Base-by-base conservation (phyloP, 2,113 vertebrate species). In the Myotis lucifugus region DNA sequence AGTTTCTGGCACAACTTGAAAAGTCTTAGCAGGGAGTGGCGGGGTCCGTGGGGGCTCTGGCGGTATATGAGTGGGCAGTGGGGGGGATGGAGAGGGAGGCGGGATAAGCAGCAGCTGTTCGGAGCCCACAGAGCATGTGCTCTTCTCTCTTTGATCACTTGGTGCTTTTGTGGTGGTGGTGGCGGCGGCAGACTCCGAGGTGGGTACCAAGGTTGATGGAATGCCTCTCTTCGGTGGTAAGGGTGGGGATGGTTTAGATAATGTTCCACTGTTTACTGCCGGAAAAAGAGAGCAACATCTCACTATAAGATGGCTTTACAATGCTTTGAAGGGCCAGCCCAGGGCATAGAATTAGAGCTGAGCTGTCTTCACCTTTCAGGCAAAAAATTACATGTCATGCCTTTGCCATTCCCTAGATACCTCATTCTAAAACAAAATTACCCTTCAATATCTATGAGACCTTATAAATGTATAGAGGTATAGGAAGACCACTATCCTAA, bases 141-240 rank as follows among this genome's bases (percentile, higher is more conserved):
- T 93, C 95, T 95, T 97, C 64, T 97, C 97, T 91, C 82, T 97
- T 54, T 92, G 95, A 81, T 98, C 98, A 1, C 4, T 96, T 7
- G 93, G 96, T 48, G 98, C 93, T 94, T 97, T 98, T 69, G 86
- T 78, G 70, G 88, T 27, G 46, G 88, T 11, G 46, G 84, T 23
- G 72, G 98, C 69, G 15, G 97, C 6, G 29, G 97, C 97, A 86
- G 96, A 84, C 61, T 98, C 97, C 3, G 93, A 95, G 96, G 98
- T 98, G 77, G 99, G 97, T 0, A 96, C 64, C 95, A 19, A 96
- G 96, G 98, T 98, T 70, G 99, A 98, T 0, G 99, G 98, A 64
- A 99, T 98, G 92, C 99, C 99, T 97, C 99, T 99, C 97, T 99
- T 99, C 0, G 99, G 99, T 23, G 99, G 99, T 97, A 99, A 99